phyloP scores from a whole-genome alignment of 1,140 invertebrate species.

The Teleopsis dalmanni region DNA sequence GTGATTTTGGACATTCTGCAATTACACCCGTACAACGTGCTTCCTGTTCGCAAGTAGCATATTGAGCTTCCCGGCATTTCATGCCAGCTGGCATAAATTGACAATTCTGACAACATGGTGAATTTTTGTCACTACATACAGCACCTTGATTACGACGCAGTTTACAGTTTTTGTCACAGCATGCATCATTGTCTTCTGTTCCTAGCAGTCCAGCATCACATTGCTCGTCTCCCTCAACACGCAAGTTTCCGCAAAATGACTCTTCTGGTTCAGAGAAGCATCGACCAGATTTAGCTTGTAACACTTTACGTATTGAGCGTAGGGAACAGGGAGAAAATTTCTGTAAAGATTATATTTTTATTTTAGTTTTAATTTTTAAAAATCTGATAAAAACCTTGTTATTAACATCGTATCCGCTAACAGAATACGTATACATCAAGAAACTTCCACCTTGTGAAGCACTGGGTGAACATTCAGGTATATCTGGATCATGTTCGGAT shows the following conservation, averaged over 20 bases:
- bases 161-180: constrained; percentile 89
- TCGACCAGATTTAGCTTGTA: constrained; percentile 81
- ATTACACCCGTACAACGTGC: constrained; percentile 64
- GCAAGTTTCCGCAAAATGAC: constrained; percentile 87
- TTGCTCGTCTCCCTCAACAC: constrained; percentile 90
- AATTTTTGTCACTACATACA: constrained; percentile 89
- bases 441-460: constrained; percentile 90
- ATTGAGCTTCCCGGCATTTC: constrained; percentile 80
- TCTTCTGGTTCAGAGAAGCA: constrained; percentile 93
- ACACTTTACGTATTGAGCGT: constrained; percentile 82
- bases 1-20: constrained; percentile 58
- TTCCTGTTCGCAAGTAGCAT: constrained; percentile 84
- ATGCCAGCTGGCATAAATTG: constrained; percentile 70
- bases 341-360: constrained; percentile 59
- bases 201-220: constrained; percentile 89
- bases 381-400: constrained; percentile 79
- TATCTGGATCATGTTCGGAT: constrained; percentile 91
- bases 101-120: constrained; percentile 86
- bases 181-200: constrained; percentile 83
- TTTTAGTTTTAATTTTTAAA: constrained; percentile 5
- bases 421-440: constrained; percentile 96
- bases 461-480: constrained; percentile 85
- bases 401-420: constrained; percentile 93
- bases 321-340: constrained; percentile 91
- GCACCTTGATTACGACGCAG: constrained; percentile 69